A percentile compares a stretch with the other conserved stretches of the same genome.
These are phyloP conservation scores for Dissostichus mawsoni DNA, from an alignment of 2,113 vertebrate species.

Conservation along the genomic window DNA sequence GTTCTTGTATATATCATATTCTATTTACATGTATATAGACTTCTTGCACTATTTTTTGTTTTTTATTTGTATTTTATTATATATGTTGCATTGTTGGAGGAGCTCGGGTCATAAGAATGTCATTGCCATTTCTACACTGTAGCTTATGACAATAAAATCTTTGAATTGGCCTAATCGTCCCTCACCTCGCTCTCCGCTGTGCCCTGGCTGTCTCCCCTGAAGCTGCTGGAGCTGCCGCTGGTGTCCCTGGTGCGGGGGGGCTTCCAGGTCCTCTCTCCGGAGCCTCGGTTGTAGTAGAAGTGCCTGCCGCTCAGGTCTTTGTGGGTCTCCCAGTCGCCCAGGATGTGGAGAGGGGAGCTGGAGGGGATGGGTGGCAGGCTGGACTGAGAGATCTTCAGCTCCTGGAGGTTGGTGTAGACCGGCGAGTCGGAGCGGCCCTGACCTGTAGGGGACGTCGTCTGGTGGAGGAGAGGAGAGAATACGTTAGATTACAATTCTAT, in stretches of 20 bases:
- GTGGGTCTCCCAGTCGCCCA: conserved; percentile 96
- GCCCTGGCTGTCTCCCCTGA: conserved; percentile 85
- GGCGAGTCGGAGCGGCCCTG: conserved; percentile 92
- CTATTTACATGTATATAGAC: too few species aligned
- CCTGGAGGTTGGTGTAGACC: conserved; percentile 96
- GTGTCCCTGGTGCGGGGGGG: conserved; percentile 91
- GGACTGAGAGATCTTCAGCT: conserved; percentile 96
- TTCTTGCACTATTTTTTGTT: too few species aligned
- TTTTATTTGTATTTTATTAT: too few species aligned
- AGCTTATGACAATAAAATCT: too few species aligned
- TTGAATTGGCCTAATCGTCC: neutral
- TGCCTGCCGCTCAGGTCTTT: conserved; percentile 92
- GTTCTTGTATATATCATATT: too few species aligned
- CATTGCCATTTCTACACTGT: too few species aligned
- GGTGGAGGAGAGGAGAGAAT: conserved; percentile 4
- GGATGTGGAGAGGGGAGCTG: conserved; percentile 88
- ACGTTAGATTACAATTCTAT: neutral
- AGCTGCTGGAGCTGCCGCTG: conserved; percentile 80
- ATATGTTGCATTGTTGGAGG: too few species aligned
- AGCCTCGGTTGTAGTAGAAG: conserved; percentile 93
- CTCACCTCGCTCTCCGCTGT: conserved; percentile 91
- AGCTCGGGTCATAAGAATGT: too few species aligned
- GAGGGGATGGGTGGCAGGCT: conserved; percentile 89
- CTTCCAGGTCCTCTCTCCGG: conserved; percentile 94
- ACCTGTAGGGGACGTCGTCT: conserved; percentile 90